Conservation (phyloP, 2,888 invertebrate species). For the Hirtodrosophila duncani region DNA sequence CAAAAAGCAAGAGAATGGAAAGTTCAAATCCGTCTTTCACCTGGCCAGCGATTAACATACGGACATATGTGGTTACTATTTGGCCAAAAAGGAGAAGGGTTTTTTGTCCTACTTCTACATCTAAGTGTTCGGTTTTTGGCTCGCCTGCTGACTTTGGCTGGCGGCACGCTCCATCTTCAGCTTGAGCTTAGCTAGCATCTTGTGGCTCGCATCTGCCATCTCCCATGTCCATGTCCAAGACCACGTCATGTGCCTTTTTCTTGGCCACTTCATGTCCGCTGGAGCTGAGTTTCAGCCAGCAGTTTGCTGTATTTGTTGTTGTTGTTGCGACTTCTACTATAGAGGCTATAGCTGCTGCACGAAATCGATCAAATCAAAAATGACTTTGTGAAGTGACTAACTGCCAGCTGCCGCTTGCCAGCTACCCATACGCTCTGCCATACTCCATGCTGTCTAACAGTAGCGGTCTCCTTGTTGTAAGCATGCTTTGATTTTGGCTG, state of each 20-base stretch:
- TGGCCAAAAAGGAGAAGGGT: conserved; percentile 57
- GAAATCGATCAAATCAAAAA: conserved; percentile 76
- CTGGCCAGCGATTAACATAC: conserved; percentile 59
- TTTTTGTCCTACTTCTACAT: conserved; percentile 60
- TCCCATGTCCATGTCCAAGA: conserved; percentile 56
- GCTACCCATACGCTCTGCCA: conserved; percentile 33
- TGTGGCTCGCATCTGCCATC: conserved; percentile 28
- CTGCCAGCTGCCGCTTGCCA: conserved; percentile 64
- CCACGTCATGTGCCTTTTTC: conserved; percentile 63
- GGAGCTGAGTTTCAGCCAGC: conserved; percentile 7
- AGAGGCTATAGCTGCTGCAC: conserved; percentile 56
- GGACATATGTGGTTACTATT: conserved; percentile 48
- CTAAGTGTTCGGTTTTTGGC: too few species aligned
- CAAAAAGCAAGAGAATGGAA: conserved; percentile 63
- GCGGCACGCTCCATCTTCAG: too few species aligned
- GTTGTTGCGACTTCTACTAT: conserved; percentile 14
- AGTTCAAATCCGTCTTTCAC: conserved; percentile 45
- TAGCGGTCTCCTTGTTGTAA: conserved; percentile 52
- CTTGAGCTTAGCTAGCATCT: too few species aligned
- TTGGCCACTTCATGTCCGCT: conserved; percentile 42
- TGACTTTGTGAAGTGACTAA: conserved; percentile 72
- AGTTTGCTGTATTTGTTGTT: conserved; percentile 15
- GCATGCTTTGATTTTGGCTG: conserved; percentile 53
- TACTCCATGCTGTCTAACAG: conserved; percentile 55
- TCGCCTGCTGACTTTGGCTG: too few species aligned